Conservation (phyloP, 1,140 invertebrate genomes). For the Orchesella cincta region DNA sequence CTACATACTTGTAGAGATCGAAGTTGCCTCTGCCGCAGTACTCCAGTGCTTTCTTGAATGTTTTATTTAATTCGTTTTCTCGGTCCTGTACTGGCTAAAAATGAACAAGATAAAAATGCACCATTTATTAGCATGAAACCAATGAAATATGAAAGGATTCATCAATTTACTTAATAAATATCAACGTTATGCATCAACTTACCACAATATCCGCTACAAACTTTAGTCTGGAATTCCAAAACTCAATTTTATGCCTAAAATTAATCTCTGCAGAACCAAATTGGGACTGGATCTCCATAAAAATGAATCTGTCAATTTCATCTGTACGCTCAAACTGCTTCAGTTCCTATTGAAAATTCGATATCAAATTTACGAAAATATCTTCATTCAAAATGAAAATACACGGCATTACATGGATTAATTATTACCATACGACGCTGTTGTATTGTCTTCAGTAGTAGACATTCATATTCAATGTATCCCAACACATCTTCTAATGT, state of each 20-base stretch:
- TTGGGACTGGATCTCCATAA: background rate
- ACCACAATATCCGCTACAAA: conserved; percentile 15
- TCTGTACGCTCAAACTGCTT: background rate
- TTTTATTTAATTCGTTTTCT: background rate
- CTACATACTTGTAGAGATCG: background rate
- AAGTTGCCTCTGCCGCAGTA: background rate
- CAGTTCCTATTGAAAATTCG: background rate
- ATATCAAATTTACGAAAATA: too few relatives aligned
- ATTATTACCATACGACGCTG: background rate
- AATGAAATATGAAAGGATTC: background rate
- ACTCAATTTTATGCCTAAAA: background rate
- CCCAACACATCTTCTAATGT: background rate
- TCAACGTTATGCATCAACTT: background rate
- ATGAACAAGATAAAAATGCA: too few relatives aligned
- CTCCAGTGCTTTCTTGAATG: background rate
- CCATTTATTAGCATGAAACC: background rate
- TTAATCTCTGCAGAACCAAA: conserved; percentile 3
- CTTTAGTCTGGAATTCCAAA: background rate
- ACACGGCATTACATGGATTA: background rate
- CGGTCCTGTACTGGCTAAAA: background rate
- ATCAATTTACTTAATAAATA: background rate
- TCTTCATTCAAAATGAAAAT: background rate
- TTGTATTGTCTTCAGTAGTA: background rate
- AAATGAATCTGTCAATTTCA: conserved; percentile 14
- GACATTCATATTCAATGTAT: background rate